Percentiles rank a stretch among this genome's conserved stretches.
phyloP scores from a whole-genome alignment of 2,888 invertebrate genomes.

The Drosophila parthenogenetica region DNA sequence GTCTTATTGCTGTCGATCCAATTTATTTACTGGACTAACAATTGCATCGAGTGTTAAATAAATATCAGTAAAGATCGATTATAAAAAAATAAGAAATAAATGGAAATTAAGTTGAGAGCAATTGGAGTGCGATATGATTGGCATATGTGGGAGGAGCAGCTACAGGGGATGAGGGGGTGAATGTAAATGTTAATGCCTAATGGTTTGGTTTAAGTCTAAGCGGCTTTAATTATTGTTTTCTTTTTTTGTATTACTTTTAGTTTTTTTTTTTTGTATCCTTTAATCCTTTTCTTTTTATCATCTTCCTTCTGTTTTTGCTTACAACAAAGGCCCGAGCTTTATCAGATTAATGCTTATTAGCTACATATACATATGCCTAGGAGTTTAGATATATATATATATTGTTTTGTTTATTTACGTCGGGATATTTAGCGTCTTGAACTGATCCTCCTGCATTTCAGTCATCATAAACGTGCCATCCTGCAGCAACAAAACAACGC shows the following conservation, averaged over 20 bases:
- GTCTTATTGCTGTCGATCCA: conserved; percentile 21
- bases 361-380: conserved; percentile 48
- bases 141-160: conserved; percentile 48
- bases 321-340: conserved; percentile 43
- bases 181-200: conserved; percentile 23
- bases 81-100: conserved; percentile 10
- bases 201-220: conserved; percentile 33
- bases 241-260: too few species aligned
- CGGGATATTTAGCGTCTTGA: conserved; percentile 84
- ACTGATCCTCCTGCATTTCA: conserved; percentile 94
- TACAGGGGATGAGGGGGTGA: conserved; percentile 20
- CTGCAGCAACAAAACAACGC: conserved; percentile 93
- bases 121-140: conserved; percentile 55
- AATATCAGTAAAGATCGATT: conserved; percentile 4
- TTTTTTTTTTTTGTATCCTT: conserved; percentile 2
- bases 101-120: conserved; percentile 25
- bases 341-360: conserved; percentile 40
- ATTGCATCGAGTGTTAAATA: conserved; percentile 7
- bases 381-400: conserved; percentile 31
- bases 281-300: neutral
- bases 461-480: conserved; percentile 95
- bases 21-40: conserved; percentile 18
- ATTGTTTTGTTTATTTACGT: conserved; percentile 73
- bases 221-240: conserved; percentile 12
- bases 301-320: conserved; percentile 9